A percentile compares a stretch with the other conserved stretches of the same genome.
Conservation (phyloP, 2,888 invertebrate species). For the Leptopterna dolabrata region DNA sequence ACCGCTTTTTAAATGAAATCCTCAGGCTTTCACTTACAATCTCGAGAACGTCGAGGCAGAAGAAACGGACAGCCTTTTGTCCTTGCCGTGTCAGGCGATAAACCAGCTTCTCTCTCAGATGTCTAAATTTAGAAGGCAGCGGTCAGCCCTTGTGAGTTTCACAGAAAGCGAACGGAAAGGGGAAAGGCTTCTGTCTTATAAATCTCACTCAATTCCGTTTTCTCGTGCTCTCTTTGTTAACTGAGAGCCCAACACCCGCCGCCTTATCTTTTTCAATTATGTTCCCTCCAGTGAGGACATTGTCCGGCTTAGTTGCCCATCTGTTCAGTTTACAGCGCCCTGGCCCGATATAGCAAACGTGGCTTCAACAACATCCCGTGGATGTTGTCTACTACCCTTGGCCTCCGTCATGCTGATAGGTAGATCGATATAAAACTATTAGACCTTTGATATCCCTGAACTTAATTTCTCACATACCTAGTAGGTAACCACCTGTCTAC, state of each 20-base stretch:
- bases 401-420: too few relatives aligned
- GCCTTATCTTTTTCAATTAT: background rate
- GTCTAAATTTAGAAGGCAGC: background rate
- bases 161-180: background rate
- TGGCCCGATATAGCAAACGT: too few relatives aligned
- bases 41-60: background rate
- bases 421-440: too few relatives aligned
- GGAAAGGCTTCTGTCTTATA: background rate
- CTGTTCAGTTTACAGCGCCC: background rate
- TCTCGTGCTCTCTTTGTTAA: background rate
- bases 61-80: background rate
- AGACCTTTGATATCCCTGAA: too few relatives aligned
- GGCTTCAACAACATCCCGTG: too few relatives aligned
- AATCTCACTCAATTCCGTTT: conserved; percentile 11
- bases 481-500: too few relatives aligned
- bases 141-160: background rate
- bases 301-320: background rate
- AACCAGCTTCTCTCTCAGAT: background rate
- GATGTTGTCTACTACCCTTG: too few relatives aligned
- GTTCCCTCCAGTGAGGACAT: background rate
- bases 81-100: background rate
- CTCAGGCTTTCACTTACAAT: background rate
- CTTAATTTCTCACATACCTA: too few relatives aligned
- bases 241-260: background rate
- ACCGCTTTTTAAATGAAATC: too few relatives aligned